Percentiles rank a stretch among this genome's conserved stretches.
These are phyloP conservation scores for Urocitellus parryii DNA, from an alignment of 2,113 vertebrate genomes.

Conservation along the genomic window DNA sequence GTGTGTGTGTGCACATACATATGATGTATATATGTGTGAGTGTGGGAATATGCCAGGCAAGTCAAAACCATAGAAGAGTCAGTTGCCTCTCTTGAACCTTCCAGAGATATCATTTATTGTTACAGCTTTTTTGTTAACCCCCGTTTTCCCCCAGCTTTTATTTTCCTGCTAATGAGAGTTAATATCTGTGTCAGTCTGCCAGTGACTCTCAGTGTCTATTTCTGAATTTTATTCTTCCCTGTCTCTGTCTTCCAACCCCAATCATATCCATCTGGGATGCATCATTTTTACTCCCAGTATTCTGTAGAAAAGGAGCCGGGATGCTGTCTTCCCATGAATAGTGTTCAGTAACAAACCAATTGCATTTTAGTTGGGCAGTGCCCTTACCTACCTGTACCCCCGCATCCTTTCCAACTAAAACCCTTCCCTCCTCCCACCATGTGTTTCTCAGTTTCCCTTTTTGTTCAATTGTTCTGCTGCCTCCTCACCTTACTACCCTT, in stretches of 20 bases:
- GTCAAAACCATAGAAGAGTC: slow-evolving; percentile 66
- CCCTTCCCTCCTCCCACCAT: slow-evolving; percentile 63
- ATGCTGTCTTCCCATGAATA: slow-evolving; percentile 86
- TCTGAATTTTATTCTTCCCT: slow-evolving; percentile 19
- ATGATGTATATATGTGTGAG: neutral
- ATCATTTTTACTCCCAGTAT: slow-evolving; percentile 26
- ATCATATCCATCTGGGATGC: slow-evolving; percentile 28
- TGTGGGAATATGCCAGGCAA: slow-evolving; percentile 43
- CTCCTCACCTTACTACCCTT: slow-evolving; percentile 64
- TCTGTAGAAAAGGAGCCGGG: slow-evolving; percentile 76
- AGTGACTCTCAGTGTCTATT: slow-evolving; percentile 5
- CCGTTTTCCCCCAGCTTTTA: neutral
- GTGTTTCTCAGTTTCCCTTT: slow-evolving; percentile 84
- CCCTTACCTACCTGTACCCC: neutral
- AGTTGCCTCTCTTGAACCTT: slow-evolving; percentile 57
- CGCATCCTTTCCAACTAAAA: slow-evolving; percentile 48
- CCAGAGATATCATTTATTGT: slow-evolving; percentile 34
- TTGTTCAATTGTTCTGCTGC: slow-evolving; percentile 78
- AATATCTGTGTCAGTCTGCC: neutral
- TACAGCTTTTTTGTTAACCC: slow-evolving; percentile 32
- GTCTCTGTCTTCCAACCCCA: slow-evolving; percentile 68
- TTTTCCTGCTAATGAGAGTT: slow-evolving; percentile 23
- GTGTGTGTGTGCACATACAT: neutral
- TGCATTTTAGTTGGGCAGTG: slow-evolving; percentile 79
- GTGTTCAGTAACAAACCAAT: slow-evolving; percentile 88